Conservation (phyloP, 1,140 invertebrate species). For the Tachypleus tridentatus region DNA sequence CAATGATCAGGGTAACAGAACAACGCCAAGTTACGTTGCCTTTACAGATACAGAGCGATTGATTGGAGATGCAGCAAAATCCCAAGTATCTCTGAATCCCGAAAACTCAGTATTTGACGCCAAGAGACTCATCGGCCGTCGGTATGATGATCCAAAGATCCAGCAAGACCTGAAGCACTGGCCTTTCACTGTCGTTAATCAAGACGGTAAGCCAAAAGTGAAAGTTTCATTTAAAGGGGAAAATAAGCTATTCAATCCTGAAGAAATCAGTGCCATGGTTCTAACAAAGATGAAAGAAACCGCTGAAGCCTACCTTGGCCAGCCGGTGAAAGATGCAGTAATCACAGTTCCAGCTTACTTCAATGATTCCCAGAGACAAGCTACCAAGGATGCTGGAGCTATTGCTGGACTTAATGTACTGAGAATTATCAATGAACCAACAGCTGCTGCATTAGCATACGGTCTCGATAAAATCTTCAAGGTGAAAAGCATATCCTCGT, state of each 20-base stretch:
- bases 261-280: constrained; percentile 80
- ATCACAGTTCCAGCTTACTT: constrained; percentile 50
- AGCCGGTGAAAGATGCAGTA: constrained; percentile 36
- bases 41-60: constrained; percentile 95
- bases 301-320: constrained; percentile 47
- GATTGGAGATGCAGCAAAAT: constrained; percentile 94
- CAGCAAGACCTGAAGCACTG: constrained; percentile 63
- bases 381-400: constrained; percentile 37
- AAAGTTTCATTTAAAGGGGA: constrained; percentile 76
- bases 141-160: constrained; percentile 36
- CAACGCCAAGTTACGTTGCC: constrained; percentile 93
- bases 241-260: constrained; percentile 59
- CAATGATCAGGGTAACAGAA: constrained; percentile 48
- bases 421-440: constrained; percentile 38
- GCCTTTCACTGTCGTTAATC: constrained; percentile 59
- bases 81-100: constrained; percentile 48
- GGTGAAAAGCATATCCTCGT: constrained; percentile 39
- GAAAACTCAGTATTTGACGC: constrained; percentile 44
- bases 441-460: constrained; percentile 40
- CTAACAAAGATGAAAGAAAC: constrained; percentile 63
- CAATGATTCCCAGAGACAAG: constrained; percentile 31
- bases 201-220: constrained; percentile 54
- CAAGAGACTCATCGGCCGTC: constrained; percentile 37
- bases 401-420: constrained; percentile 49
- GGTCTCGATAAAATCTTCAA: constrained; percentile 35